Percentiles rank a stretch among this genome's conserved stretches.
These are phyloP conservation scores for Potorous gilbertii DNA, from an alignment of 2,797 vertebrate species.

Conservation along the genomic window DNA sequence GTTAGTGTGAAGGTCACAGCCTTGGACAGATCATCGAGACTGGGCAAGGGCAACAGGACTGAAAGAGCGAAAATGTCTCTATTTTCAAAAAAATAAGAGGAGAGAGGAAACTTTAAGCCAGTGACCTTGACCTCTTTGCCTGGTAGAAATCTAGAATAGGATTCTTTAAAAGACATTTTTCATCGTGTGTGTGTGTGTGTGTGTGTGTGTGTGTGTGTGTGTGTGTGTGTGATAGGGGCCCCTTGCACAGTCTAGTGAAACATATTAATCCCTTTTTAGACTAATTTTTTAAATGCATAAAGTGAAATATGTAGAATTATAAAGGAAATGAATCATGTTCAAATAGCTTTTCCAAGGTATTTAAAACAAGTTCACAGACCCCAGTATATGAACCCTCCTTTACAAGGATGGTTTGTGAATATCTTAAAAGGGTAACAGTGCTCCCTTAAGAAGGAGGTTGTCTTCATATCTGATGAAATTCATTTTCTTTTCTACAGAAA, in stretches of 20 bases:
- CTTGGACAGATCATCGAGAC: background rate
- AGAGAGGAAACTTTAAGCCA: background rate
- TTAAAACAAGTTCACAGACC: background rate
- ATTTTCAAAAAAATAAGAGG: background rate
- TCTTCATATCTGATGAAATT: background rate
- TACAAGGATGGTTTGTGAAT: background rate
- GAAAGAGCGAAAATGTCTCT: background rate
- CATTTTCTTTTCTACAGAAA: background rate
- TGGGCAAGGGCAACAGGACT: background rate
- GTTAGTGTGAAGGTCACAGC: background rate
- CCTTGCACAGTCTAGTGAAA: background rate
- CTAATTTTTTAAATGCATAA: background rate
- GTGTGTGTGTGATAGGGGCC: background rate
- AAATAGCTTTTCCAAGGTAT: background rate
- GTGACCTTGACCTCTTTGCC: background rate
- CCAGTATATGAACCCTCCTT: background rate
- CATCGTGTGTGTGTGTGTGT: background rate
- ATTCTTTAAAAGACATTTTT: background rate
- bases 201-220: background rate
- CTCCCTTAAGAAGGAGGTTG: background rate
- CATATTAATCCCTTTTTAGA: background rate
- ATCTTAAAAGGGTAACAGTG: background rate
- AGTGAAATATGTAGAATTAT: background rate
- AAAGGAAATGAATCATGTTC: background rate
- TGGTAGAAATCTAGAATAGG: background rate